phyloP scores from a whole-genome alignment of 2,113 vertebrate genomes.

The Baryphthengus martii region DNA sequence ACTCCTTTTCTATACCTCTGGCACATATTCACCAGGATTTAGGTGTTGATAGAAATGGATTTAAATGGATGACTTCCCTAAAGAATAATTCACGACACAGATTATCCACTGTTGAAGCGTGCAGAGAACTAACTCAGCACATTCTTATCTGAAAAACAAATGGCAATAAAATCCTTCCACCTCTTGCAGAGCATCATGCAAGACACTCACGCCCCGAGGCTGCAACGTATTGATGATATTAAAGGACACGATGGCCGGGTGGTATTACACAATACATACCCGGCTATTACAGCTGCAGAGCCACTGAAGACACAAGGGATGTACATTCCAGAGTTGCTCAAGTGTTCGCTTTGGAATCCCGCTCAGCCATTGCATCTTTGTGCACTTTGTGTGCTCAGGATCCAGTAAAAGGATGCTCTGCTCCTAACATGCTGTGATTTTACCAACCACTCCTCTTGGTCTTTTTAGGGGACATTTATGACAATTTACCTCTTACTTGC shows the following conservation, averaged over 20 bases:
- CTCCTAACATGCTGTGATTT: not conserved
- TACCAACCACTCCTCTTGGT: too few relatives aligned
- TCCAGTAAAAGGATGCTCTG: not conserved
- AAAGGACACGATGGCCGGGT: fast-evolving
- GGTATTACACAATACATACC: not conserved
- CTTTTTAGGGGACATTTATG: not conserved
- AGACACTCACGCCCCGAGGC: not conserved
- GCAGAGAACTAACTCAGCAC: not conserved
- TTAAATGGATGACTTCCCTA: not conserved
- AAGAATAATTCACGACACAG: not conserved
- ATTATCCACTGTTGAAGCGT: not conserved
- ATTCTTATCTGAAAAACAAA: not conserved
- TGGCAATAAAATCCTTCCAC: not conserved
- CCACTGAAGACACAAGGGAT: not conserved
- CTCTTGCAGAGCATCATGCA: not conserved
- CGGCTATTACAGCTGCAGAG: not conserved
- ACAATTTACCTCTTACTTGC: not conserved
- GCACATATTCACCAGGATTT: not conserved
- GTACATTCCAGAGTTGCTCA: not conserved
- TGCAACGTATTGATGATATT: not conserved
- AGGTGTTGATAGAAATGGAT: not conserved
- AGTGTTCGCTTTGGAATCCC: not conserved
- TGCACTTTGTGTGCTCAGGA: fast-evolving
- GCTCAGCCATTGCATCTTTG: not conserved
- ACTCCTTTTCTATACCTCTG: not conserved